Evolutionary conservation across 2,797 vertebrate species (phyloP).

Genomic region (Naso thynnoides): DNA sequence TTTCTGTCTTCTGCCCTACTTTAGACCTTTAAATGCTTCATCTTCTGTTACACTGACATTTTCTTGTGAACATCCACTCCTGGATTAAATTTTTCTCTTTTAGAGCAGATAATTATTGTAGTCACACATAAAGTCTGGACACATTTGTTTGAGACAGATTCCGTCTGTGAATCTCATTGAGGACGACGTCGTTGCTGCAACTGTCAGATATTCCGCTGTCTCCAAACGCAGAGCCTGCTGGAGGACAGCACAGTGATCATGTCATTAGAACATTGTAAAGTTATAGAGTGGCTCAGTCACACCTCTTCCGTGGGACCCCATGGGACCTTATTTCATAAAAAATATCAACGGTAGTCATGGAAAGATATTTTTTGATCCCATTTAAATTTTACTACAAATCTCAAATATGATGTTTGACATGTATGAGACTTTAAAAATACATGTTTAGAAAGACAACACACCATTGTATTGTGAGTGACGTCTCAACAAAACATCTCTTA

Average conservation of each 20-base stretch:
- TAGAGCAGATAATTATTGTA: background rate
- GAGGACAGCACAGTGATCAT: background rate
- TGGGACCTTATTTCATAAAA: too few species aligned
- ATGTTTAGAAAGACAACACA: too few species aligned
- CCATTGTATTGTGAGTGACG: too few species aligned
- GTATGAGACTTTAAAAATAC: too few species aligned
- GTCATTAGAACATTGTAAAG: too few species aligned
- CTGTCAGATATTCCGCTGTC: slow-evolving; percentile 73
- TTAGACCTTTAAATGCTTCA: slow-evolving; percentile 8
- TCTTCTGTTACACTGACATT: slow-evolving; percentile 8
- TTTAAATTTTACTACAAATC: too few species aligned
- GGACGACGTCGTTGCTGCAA: slow-evolving; percentile 66
- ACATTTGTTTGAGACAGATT: background rate
- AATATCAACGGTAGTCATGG: too few species aligned
- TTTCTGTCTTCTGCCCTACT: slow-evolving; percentile 1
- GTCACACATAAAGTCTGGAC: background rate
- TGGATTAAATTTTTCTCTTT: background rate
- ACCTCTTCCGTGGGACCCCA: too few species aligned
- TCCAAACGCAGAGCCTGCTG: slow-evolving; percentile 59
- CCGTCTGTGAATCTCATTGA: slow-evolving; percentile 73
- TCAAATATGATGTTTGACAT: too few species aligned
- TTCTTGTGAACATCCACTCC: background rate
- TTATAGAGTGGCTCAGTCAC: too few species aligned
- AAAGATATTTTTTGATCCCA: too few species aligned
- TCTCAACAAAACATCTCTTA: too few species aligned